Conservation (phyloP, 2,113 vertebrate species). For the Desmodus rotundus region DNA sequence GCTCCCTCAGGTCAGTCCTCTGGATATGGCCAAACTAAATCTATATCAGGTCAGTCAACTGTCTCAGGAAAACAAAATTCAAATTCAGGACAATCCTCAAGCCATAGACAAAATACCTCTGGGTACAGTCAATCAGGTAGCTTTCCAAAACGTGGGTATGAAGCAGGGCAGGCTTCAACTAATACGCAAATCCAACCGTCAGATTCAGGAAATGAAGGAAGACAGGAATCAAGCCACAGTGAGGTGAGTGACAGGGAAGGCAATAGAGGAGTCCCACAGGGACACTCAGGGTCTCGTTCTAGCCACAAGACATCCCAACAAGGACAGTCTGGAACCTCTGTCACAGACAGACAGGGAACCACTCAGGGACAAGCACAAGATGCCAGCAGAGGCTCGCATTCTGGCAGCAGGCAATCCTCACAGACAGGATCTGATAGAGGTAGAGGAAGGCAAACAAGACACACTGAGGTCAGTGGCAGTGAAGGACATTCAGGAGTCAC, state of each 20-base stretch:
- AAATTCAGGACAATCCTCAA: background rate
- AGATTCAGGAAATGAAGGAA: too few species aligned
- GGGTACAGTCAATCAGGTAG: background rate
- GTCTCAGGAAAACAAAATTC: background rate
- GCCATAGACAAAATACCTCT: fast-evolving
- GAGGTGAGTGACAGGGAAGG: background rate
- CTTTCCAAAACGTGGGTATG: fast-evolving
- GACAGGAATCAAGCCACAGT: background rate
- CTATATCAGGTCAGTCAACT: background rate
- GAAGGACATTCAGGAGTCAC: fast-evolving
- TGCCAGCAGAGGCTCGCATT: background rate
- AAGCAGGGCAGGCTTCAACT: too few species aligned
- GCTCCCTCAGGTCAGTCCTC: background rate
- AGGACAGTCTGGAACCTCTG: background rate
- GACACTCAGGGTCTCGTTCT: fast-evolving
- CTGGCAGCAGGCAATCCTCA: background rate
- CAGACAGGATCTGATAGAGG: background rate
- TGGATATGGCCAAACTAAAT: fast-evolving
- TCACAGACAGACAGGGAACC: fast-evolving
- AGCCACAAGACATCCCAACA: fast-evolving
- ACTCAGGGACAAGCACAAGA: background rate
- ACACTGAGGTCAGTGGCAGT: fast-evolving
- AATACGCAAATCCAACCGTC: too few species aligned
- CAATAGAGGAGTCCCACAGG: fast-evolving
- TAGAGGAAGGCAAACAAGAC: fast-evolving